Conservation (phyloP, 1,140 invertebrate species). For the Papilio polytes region DNA sequence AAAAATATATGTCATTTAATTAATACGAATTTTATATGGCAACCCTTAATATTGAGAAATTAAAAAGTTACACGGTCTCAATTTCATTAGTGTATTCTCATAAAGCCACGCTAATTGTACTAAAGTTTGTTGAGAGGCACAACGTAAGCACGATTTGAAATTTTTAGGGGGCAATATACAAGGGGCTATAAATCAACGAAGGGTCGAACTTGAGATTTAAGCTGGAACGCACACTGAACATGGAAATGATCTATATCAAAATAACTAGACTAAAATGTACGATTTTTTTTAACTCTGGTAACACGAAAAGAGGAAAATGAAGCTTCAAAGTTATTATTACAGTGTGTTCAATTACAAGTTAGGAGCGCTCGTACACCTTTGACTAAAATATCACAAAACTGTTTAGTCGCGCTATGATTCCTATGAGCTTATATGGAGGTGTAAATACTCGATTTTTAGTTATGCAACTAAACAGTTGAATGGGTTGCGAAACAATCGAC, state of each 20-base stretch:
- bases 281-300: too few species aligned
- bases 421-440: background rate
- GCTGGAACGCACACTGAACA: conserved; percentile 45
- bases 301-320: too few species aligned
- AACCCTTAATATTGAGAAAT: conserved; percentile 37
- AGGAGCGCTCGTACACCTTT: too few species aligned
- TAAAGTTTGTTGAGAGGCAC: conserved; percentile 65
- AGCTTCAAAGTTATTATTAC: too few species aligned
- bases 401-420: too few species aligned
- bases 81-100: conserved; percentile 59
- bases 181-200: conserved; percentile 75
- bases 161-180: conserved; percentile 77
- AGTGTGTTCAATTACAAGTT: too few species aligned
- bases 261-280: too few species aligned
- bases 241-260: conserved; percentile 14
- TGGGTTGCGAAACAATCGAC: too few species aligned
- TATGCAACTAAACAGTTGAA: too few species aligned
- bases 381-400: too few species aligned
- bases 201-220: conserved; percentile 68
- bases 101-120: conserved; percentile 71
- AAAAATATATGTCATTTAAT: background rate
- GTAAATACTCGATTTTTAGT: too few species aligned
- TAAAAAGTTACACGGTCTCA: conserved; percentile 51
- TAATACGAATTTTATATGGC: background rate
- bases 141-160: conserved; percentile 71